Base-by-base conservation (phyloP, 2,113 vertebrate species). In the Otis tarda region DNA sequence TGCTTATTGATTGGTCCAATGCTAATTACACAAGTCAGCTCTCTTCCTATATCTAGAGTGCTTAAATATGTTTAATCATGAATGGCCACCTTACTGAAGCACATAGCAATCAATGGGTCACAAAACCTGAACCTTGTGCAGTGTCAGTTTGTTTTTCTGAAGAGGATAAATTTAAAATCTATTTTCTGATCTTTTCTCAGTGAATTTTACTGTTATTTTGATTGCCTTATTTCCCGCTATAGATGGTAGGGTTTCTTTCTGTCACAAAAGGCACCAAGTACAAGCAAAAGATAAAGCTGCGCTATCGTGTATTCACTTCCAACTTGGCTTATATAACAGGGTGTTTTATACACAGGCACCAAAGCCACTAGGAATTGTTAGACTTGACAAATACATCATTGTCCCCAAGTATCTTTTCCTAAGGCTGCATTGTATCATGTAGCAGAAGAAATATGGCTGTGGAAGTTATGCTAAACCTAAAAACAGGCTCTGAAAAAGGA, bases 1-100 rank as follows among this genome's bases (percentile, higher is more conserved):
- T 83, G 16, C n/a, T 74, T 89, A 81, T 89, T 92, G 47, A 75
- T 71, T 84, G 39, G 43, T 92, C 89, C 69, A 82, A 20, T 68
- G 52, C 17, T 70, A 84, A 84, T 84, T 89, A 65, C n/a, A 73
- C 49, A 83, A 71, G 70, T 88, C 50, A 83, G 6, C 24, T 90
- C 75, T 94, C 41, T 69, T 78, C 35, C 67, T 75, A 0, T 47
- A 55, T 83, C 65, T 78, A 52, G 19, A 71, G 24, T 60, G 50
- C 41, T 80, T 87, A 49, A 87, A 83, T 75, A 61, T 56, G 25
- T 80, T 91, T 88, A 65, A 67, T 76, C 52, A 30, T 50, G 47
- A 93, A 39, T 21, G 25, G 37, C 47, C 35, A 35, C 35, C 79
- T 65, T 61, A 28, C n/a, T 65, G 83, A 87, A 83, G n/a, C 64